A percentile compares a stretch with the other conserved stretches of the same genome.
Conservation (phyloP, 2,797 vertebrate genomes). For the Luscinia luscinia region DNA sequence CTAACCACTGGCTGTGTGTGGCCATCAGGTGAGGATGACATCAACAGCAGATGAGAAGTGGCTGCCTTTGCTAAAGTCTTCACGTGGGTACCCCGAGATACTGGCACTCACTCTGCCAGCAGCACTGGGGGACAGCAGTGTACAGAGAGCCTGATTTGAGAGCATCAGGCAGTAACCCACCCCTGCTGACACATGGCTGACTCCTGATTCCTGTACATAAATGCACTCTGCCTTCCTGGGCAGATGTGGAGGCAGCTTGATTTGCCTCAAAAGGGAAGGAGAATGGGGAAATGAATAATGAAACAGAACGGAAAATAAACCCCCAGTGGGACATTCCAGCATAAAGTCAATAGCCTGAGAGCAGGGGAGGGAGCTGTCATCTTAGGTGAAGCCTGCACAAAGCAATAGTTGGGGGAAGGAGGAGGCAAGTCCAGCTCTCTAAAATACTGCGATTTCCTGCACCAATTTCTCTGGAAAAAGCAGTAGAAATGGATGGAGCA, state of each 20-base stretch:
- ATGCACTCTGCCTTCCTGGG: not conserved
- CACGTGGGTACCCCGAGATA: rapidly evolving
- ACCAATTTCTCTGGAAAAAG: not conserved
- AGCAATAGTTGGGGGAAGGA: not conserved
- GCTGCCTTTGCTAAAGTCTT: not conserved
- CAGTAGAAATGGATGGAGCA: not conserved
- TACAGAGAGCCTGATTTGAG: not conserved
- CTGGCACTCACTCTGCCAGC: not conserved
- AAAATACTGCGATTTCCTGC: not conserved
- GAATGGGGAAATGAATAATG: conserved; percentile 48
- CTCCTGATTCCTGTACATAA: not conserved
- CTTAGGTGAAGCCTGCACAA: conserved; percentile 33
- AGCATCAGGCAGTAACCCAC: not conserved
- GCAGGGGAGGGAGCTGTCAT: conserved; percentile 39
- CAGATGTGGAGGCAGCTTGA: not conserved
- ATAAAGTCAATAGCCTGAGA: not conserved
- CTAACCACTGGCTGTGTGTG: not conserved
- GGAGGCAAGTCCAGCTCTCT: not conserved
- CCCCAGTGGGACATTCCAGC: conserved; percentile 17
- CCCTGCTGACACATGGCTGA: not conserved
- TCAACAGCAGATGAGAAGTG: not conserved
- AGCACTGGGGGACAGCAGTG: not conserved
- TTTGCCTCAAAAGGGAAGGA: conserved; percentile 13
- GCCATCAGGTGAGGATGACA: not conserved
- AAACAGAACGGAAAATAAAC: conserved; percentile 42